Evolutionary conservation across 2,113 vertebrate species (phyloP), one percentile per base, ranked within the genome.

Genomic region (Sinocyclocheilus maitianheensis): DNA sequence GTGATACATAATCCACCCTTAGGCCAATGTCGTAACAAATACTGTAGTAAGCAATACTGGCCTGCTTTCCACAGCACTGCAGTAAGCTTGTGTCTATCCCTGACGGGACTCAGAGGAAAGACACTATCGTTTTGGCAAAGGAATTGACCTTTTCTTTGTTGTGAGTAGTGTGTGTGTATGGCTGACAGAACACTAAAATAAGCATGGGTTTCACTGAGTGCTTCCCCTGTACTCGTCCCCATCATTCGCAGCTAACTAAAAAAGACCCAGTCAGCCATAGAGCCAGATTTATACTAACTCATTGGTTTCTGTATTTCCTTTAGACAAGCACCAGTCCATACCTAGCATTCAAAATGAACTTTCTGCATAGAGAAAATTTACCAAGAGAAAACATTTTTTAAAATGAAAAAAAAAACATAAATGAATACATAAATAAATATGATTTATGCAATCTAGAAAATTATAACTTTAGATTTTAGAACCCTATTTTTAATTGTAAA

Each of bases 81-180:
- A 53, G 65, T 51, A 65, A 67, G 79, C 60, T 82, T 69, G 40
- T 80, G 22, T 65, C 60, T 26, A 65, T n/a, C 14, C 24, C 63
- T 82, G 80, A 82, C 43, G 16, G 80, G 40, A 26, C 40, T 83
- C 26, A n/a, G 40, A 81, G 43, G 18, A 83, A 58, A 72, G 8
- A 58, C n/a, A 13, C n/a, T 6, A 82, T 69, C 16, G 48, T 72
- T 83, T 72, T 83, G 65, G n/a, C 65, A 83, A 91, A 95, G 11
- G 13, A 20, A 55, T 55, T 83, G 75, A 77, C 60, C 76, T 78
- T 85, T 85, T 86, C 76, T 78, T 26, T 4, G 8, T 84, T 63
- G 60, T 0, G 37, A 81, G 48, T 62, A 48, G 51, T 86, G 65
- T 90, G 84, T 84, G 84, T 83, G 58, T 77, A 20, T 63, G 58